A percentile compares a stretch with the other conserved stretches of the same genome.
These are phyloP conservation scores for Andrena marginata DNA, from an alignment of 2,888 invertebrate genomes.

Conservation along the genomic window DNA sequence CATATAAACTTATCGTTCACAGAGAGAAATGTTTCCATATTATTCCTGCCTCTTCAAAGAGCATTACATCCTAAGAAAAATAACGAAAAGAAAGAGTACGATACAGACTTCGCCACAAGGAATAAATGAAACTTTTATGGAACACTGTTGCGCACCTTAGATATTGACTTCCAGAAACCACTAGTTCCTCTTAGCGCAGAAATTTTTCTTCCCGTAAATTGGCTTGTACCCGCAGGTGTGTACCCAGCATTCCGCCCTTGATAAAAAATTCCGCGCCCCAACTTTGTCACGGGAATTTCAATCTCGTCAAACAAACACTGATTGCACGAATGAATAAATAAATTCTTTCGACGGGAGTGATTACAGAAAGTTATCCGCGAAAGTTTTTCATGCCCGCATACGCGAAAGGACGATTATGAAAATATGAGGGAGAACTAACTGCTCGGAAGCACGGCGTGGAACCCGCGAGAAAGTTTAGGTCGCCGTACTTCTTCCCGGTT, in stretches of 20 bases:
- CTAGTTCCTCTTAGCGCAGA: constrained; percentile 1
- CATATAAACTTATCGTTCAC: no score
- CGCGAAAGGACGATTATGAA: constrained; percentile 50
- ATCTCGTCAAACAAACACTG: constrained; percentile 13
- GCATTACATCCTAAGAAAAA: no score
- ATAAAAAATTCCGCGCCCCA: constrained; percentile 12
- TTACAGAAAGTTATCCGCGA: constrained; percentile 38
- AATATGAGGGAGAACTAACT: constrained; percentile 54
- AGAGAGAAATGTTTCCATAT: no score
- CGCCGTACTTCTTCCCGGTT: constrained; percentile 61
- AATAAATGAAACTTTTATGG: neutral
- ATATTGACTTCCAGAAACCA: constrained; percentile 2
- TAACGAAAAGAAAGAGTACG: no score
- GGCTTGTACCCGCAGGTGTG: neutral
- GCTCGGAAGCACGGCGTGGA: constrained; percentile 43
- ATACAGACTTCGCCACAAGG: neutral
- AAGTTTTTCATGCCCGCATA: constrained; percentile 59
- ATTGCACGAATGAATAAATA: constrained; percentile 43
- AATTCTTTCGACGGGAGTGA: constrained; percentile 11
- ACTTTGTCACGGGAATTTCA: constrained; percentile 9
- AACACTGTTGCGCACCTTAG: constrained; percentile 20
- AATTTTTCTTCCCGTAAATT: constrained; percentile 1
- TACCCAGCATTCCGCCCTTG: neutral
- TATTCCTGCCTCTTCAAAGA: no score
- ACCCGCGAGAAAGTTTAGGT: constrained; percentile 57